Base-by-base conservation (phyloP, 2,113 vertebrate species). In the Piprites chloris region DNA sequence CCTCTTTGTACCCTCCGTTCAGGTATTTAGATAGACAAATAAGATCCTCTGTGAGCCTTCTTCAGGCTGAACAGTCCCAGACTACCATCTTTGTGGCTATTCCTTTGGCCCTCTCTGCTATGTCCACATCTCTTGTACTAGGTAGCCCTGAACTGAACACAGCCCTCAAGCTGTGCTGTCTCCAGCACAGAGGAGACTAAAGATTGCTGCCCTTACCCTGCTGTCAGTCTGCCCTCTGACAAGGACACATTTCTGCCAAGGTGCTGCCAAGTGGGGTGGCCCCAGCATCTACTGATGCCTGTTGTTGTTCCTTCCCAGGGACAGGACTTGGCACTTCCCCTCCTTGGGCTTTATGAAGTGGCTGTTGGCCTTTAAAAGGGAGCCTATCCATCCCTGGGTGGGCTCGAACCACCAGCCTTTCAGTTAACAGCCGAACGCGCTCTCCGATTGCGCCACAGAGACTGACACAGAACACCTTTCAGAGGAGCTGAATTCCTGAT, bases 351-450 rank as follows among this genome's bases (percentile, higher is more conserved):
- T 62, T 6, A 2, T 0, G 0, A 58, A 2, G 3, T 41, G 90
- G 9, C 5, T 6, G 6, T 9, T 7, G 4, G 19, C 4, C 7
- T 7, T 30, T 55, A 92, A 94, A 95, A 90, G 7, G 9, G 14
- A 74, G 21, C 33, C 16, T 12, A 9, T 14, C 33, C 50, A 91
- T 98, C 98, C 97, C 97, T 97, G 98, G 98, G 97, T 98, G 97
- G 98, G 98, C 97, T 98, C 35, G 97, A 98, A 98, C 97, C 98
- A 98, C 98, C 98, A 98, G 90, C 97, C 98, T 98, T 98, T 98
- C 97, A 27, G 98, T 98, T 98, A 98, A 98, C 97, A 98, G 97
- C 97, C 92, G 95, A 98, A 98, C 68, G 93, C 97, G 97, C 98
- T 98, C 90, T 96, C 98, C 97, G 5, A 92, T 98, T 98, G 97